Evolutionary conservation across 1,140 invertebrate genomes (phyloP), one percentile per base, ranked within the genome.

Genomic region (Orussus abietinus): DNA sequence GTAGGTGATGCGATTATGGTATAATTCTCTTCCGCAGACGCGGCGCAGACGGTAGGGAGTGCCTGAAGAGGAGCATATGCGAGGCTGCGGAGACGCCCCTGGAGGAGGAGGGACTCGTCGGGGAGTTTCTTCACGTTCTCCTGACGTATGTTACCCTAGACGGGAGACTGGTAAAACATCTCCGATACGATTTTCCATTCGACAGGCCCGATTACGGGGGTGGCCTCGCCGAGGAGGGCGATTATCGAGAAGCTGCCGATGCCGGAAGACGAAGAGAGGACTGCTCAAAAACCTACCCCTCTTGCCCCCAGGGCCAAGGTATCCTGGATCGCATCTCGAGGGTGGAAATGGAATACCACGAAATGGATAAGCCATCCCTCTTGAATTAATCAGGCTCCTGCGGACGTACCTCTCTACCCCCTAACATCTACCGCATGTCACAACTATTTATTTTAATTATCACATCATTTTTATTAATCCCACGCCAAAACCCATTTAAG

Each of bases 111-210:
- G 73, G 74, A 36, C 59, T 78, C 21, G 40, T 77, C 1, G 76
- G 74, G 21, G 69, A 77, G 50, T 59, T 77, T 38, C 45, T 77
- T 25, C 69, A 77, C 46, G 62, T 75, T 40, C 49, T 77, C 37
- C 52, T 77, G 38, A 76, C 72, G 75, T 76, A 58, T 71, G 65
- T 62, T 35, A 22, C 47, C 42, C 25, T 47, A n/a, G 25, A 12
- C 3, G 25, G 12, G 25, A 4, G 25, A 12, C 25, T 32, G 3
- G 31, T 9, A 14, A 14, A 14, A 3, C 12, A n/a, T n/a, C 3
- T n/a, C n/a, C n/a, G n/a, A n/a, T n/a, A n/a, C n/a, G 14, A 14
- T 14, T 33, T 11, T 7, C 14, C 14, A 10, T 3, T 5, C 14
- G 11, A 37, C 47, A 74, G 72, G 1, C 72, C 72, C 18, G 62